Evolutionary conservation across 1,140 invertebrate genomes (phyloP).

Genomic region (Elysia chlorotica): DNA sequence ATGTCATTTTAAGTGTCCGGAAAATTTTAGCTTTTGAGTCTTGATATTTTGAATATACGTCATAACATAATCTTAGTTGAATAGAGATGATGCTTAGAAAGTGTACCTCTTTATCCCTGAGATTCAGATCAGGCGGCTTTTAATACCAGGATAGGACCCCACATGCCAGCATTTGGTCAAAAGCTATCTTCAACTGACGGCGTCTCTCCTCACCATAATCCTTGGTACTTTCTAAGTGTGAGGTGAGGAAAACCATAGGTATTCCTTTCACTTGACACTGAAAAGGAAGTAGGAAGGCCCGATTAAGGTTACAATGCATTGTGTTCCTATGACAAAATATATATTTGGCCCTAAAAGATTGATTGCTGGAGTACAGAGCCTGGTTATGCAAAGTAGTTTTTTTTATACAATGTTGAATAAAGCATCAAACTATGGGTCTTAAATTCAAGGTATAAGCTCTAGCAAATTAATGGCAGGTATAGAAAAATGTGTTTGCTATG

Average conservation of each 20-base stretch:
- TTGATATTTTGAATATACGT: not conserved
- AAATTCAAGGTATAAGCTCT: too few relatives aligned
- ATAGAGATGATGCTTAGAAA: not conserved
- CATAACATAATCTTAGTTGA: not conserved
- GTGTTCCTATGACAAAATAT: too few relatives aligned
- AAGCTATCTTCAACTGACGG: slow-evolving; percentile 63
- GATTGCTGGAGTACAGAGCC: too few relatives aligned
- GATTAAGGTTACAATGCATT: too few relatives aligned
- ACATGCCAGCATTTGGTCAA: slow-evolving; percentile 44
- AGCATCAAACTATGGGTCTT: too few relatives aligned
- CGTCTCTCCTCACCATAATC: slow-evolving; percentile 62
- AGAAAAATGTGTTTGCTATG: too few relatives aligned
- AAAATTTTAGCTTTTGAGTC: not conserved
- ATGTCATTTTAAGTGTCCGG: not conserved
- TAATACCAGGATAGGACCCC: not conserved
- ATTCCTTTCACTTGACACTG: slow-evolving; percentile 64
- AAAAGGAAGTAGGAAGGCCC: too few relatives aligned
- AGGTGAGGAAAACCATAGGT: slow-evolving; percentile 65
- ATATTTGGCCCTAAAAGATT: too few relatives aligned
- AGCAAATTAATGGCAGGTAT: too few relatives aligned
- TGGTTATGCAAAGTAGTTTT: too few relatives aligned
- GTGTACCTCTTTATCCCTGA: not conserved
- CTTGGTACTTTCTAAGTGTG: slow-evolving; percentile 69
- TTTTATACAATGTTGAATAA: too few relatives aligned
- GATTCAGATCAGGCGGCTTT: not conserved